phyloP scores from a whole-genome alignment of 37 sponge, comb jelly and placozoan species.

The Beroe forskalii region DNA sequence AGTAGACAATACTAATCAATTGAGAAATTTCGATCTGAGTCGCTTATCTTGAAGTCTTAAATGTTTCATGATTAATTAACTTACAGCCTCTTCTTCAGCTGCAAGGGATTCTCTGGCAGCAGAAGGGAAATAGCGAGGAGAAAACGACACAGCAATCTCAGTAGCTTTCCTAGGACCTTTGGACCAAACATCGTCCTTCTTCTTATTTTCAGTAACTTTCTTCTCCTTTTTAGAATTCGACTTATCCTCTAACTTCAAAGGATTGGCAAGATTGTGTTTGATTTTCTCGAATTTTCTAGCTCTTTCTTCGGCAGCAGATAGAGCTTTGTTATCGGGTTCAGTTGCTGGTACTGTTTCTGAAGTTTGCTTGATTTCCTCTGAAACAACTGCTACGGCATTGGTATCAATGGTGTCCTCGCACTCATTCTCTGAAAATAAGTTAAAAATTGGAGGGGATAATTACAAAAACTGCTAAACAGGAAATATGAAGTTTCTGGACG shows the following conservation, averaged over 20 bases:
- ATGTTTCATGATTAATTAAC: no score
- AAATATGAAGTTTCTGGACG: no score
- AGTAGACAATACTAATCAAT: no score
- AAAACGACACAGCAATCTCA: conserved; percentile 82
- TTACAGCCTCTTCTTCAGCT: conserved; percentile 79
- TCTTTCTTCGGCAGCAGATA: conserved; percentile 15
- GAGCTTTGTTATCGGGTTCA: background rate
- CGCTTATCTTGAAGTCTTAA: no score
- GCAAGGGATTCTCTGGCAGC: conserved; percentile 87
- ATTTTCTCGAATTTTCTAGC: conserved; percentile 55
- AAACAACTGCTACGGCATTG: no score
- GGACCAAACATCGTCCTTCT: background rate
- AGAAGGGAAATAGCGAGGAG: conserved; percentile 88
- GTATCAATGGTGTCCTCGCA: no score
- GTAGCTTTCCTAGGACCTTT: conserved; percentile 8
- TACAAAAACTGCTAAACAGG: no score
- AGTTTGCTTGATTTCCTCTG: no score
- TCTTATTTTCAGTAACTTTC: background rate
- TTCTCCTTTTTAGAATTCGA: background rate
- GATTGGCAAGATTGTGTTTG: conserved; percentile 58
- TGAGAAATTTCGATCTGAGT: no score
- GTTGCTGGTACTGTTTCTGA: no score
- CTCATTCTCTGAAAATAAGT: no score
- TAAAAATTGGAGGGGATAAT: no score
- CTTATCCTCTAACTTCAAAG: background rate